Evolutionary conservation across 1,140 invertebrate genomes (phyloP).

Genomic region (Colletes latitarsis): DNA sequence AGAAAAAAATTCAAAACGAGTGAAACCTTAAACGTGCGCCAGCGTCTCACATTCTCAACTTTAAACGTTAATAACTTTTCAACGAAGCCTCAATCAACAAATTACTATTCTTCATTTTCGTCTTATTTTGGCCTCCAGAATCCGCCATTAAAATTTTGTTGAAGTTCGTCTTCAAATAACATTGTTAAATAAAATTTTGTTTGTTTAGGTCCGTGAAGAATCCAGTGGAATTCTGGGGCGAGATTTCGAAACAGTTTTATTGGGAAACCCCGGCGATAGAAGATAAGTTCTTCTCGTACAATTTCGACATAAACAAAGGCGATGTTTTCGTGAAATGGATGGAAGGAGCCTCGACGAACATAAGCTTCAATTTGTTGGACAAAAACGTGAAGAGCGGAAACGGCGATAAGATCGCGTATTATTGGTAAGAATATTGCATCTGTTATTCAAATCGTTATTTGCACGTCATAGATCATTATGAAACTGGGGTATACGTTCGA

Average conservation of each 20-base stretch:
- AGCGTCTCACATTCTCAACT: no score
- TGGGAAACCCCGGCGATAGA: slow-evolving; percentile 90
- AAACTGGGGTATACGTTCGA: not conserved
- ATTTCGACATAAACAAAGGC: slow-evolving; percentile 95
- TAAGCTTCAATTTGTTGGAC: slow-evolving; percentile 97
- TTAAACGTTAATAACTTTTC: no score
- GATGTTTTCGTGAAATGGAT: slow-evolving; percentile 97
- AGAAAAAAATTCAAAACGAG: no score
- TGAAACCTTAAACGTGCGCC: no score
- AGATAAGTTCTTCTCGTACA: slow-evolving; percentile 92
- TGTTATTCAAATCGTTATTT: not conserved
- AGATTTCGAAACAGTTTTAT: slow-evolving; percentile 93
- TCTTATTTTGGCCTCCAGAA: no score
- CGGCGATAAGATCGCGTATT: slow-evolving; percentile 95
- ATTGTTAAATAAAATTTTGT: not conserved
- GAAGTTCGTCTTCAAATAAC: no score
- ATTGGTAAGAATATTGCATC: slow-evolving; percentile 87
- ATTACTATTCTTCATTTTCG: no score
- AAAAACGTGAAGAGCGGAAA: slow-evolving; percentile 92
- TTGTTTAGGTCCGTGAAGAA: slow-evolving; percentile 87
- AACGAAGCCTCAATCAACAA: no score
- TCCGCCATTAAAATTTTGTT: no score
- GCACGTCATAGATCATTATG: slow-evolving; percentile 1
- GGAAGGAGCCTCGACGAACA: slow-evolving; percentile 96
- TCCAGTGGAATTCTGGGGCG: slow-evolving; percentile 94